A percentile compares a stretch with the other conserved stretches of the same genome.
Conservation (phyloP, 2,113 vertebrate genomes). For the Rhinogobius similis region DNA sequence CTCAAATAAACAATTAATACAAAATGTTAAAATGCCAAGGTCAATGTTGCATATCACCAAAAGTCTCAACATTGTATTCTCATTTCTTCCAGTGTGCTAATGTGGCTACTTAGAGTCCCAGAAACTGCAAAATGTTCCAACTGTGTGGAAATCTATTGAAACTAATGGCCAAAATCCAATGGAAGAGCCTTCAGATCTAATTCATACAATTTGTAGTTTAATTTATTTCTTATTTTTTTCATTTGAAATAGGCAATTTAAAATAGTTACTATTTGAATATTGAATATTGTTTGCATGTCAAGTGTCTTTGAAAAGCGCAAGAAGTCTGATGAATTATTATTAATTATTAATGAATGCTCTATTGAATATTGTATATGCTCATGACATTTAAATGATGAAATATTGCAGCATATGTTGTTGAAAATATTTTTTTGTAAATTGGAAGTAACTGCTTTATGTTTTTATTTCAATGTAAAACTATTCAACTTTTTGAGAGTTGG, state of each 20-base stretch:
- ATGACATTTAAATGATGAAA: too few species aligned
- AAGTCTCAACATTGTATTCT: too few species aligned
- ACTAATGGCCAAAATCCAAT: too few species aligned
- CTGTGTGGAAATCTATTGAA: too few species aligned
- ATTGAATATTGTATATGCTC: not conserved
- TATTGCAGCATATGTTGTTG: not conserved
- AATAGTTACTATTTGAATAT: not conserved
- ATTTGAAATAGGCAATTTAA: not conserved
- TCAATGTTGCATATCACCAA: not conserved
- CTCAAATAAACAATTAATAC: too few species aligned
- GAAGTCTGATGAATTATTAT: too few species aligned
- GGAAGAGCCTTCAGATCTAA: not conserved
- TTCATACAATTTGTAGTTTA: not conserved
- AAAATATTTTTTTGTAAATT: not conserved
- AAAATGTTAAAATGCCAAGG: not conserved
- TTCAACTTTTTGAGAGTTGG: not conserved
- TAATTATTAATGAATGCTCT: not conserved
- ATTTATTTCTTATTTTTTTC: not conserved
- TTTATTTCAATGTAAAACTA: not conserved
- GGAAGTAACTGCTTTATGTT: not conserved
- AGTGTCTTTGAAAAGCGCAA: too few species aligned
- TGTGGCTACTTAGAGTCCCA: too few species aligned
- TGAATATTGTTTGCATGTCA: too few species aligned
- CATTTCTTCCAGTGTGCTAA: too few species aligned
- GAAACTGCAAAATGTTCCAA: not conserved